Base-by-base conservation (phyloP, 2,888 invertebrate genomes). In the Strigamia maritima region DNA sequence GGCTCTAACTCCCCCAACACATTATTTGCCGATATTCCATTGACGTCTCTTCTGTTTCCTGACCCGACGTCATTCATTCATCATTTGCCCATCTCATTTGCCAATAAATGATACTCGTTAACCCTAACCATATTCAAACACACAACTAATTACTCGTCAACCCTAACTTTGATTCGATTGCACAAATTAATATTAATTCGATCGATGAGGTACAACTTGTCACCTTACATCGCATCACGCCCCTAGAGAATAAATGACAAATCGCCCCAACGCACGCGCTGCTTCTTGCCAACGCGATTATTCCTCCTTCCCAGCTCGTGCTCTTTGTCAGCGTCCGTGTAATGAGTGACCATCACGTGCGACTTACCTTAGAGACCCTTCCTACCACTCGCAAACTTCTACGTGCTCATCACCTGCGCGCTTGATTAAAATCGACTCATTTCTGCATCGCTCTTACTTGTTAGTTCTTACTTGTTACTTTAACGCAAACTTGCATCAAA, bases 261-360 rank as follows among this genome's bases (percentile, higher is more conserved):
- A 65, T 65, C 60, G 22, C 60, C 60, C 60, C 24, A 24, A 22
- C 60, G 60, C 60, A 65, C 60, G 60, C 60, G 60, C 12, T 65
- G 22, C 22, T 65, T 24, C 60, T 65, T 65, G 24, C 22, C 60
- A 65, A 65, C 22, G 22, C 60, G 60, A 24, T 65, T 65, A 65
- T 65, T 65, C 60, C 60, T 65, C 60, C 60, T 22, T 65, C 60
- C 2, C 60, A 54, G 1, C 8, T 0, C 60, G 19, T 12, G 60
- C 60, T 65, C 60, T 65, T 65, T 65, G 60, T 65, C 60, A 65
- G 60, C 19, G 60, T 65, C 60, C 60, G 60, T 65, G 60, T 65
- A 65, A 65, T 65, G 60, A 65, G 60, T 65, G 60, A 65, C 60
- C 60, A 65, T 65, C 60, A 65, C 60, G 60, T 65, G 24, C 44